Base-by-base conservation (phyloP, 2,888 invertebrate species). In the Cordilura impudica region DNA sequence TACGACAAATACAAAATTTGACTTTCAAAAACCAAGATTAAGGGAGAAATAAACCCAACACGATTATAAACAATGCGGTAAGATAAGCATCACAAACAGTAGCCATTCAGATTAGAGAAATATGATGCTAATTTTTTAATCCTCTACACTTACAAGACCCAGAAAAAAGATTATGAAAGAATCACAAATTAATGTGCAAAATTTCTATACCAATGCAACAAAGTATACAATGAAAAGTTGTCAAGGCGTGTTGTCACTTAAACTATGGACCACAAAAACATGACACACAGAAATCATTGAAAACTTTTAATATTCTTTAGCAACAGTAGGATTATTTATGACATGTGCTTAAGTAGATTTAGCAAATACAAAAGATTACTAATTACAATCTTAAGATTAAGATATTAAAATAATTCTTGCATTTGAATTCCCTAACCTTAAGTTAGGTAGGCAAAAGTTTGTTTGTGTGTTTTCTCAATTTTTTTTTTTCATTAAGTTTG, bases 351-450 rank as follows among this genome's bases (percentile, higher is more conserved):
- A 63, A 54, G n/a, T 7, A n/a, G 14, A 19, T 14, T 23, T 14
- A 45, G 8, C 21, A 39, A 39, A 12, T 39, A 23, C 49, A n/a
- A 21, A 12, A 21, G 23, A n/a, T n/a, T 1, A 4, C 0, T 69
- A 39, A 39, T 69, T 49, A 21, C 14, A 14, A 4, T 47, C n/a
- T 47, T 43, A 18, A 29, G 35, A 66, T 71, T 60, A 60, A 66
- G 58, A 47, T 71, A 77, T 71, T 77, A 66, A 53, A 29, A 45
- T 3, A 19, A 21, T n/a, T n/a, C n/a, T n/a, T n/a, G n/a, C n/a
- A 12, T 1, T 35, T 35, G n/a, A 39, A n/a, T n/a, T 39, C 6
- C 26, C 3, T 26, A 26, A 26, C 26, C 26, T 6, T 4, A 3
- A 26, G 26, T 26, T 26, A 53, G n/a, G 29, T n/a, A 43, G n/a